Conservation (phyloP, 37 sponge, comb jelly and placozoan species). For the Theonella swinhoei region DNA sequence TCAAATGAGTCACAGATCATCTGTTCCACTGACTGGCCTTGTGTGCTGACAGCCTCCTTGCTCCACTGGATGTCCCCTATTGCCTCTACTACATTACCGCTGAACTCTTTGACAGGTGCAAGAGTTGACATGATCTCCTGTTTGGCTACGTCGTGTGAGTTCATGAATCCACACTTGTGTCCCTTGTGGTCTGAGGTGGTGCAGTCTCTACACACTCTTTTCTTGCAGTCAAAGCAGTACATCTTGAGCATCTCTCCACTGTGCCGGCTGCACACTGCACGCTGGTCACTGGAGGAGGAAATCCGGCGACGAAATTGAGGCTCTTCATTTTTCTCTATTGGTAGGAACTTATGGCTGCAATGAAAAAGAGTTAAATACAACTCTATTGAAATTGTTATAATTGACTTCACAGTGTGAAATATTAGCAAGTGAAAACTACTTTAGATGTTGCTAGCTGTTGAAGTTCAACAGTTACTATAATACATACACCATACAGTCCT, state of each 20-base stretch:
- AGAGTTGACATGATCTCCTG: not conserved
- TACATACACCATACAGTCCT: too few relatives aligned
- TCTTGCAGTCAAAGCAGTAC: not conserved
- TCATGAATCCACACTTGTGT: not conserved
- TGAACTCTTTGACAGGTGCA: not conserved
- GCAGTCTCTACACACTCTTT: not conserved
- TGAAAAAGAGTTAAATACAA: not conserved
- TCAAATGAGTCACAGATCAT: slow-evolving; percentile 1
- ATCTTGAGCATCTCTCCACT: not conserved
- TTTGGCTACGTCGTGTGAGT: not conserved
- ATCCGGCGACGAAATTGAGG: not conserved
- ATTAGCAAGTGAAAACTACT: too few relatives aligned
- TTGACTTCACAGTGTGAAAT: too few relatives aligned
- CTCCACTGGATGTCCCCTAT: not conserved
- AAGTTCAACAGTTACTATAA: too few relatives aligned
- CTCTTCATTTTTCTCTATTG: not conserved
- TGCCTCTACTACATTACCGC: not conserved
- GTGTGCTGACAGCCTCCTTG: not conserved
- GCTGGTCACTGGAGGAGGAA: not conserved
- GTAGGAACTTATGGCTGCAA: not conserved
- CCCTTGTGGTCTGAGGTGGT: not conserved
- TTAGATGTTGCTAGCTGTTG: too few relatives aligned
- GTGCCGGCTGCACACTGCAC: not conserved
- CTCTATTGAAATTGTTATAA: not conserved
- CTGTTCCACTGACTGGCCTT: not conserved